phyloP scores from a whole-genome alignment of 2,888 invertebrate species.

The Orthosia gracilis region DNA sequence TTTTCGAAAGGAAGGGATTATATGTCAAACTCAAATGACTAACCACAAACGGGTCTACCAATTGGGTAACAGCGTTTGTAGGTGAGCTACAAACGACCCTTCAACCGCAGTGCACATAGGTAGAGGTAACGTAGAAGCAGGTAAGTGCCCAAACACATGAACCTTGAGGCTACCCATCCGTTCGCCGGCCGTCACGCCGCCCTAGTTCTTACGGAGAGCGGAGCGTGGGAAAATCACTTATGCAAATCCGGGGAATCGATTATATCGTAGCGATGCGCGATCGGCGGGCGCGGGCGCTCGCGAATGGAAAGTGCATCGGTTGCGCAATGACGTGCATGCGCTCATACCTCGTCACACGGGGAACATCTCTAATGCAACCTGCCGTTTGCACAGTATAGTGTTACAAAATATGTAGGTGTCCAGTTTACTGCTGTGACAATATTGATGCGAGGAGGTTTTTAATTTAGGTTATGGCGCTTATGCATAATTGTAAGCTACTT shows the following conservation, averaged over 20 bases:
- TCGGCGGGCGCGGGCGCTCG: constrained; percentile 66
- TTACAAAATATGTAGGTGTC: constrained; percentile 52
- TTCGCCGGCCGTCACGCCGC: constrained; percentile 84
- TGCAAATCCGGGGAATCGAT: constrained; percentile 88
- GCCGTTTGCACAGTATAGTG: constrained; percentile 43
- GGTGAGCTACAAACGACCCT: constrained; percentile 42
- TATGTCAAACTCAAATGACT: constrained; percentile 59
- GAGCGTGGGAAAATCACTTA: constrained; percentile 88
- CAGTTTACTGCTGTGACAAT: constrained; percentile 23
- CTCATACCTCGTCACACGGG: constrained; percentile 44
- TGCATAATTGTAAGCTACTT: background rate
- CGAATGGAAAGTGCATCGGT: constrained; percentile 87
- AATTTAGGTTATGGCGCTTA: constrained; percentile 10
- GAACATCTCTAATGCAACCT: constrained; percentile 62
- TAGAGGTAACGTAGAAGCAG: constrained; percentile 17
- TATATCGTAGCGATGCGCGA: constrained; percentile 79
- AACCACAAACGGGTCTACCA: constrained; percentile 57
- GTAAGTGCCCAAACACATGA: constrained; percentile 68
- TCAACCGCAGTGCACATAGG: constrained; percentile 47
- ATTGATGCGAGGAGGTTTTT: constrained; percentile 1
- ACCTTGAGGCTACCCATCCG: constrained; percentile 85
- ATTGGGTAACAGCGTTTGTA: constrained; percentile 57
- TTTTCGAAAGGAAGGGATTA: constrained; percentile 56
- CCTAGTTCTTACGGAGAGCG: constrained; percentile 83
- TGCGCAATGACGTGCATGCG: constrained; percentile 79